These are phyloP conservation scores for Drosophila setifemur DNA, from an alignment of 1,140 invertebrate genomes.

Conservation along the genomic window DNA sequence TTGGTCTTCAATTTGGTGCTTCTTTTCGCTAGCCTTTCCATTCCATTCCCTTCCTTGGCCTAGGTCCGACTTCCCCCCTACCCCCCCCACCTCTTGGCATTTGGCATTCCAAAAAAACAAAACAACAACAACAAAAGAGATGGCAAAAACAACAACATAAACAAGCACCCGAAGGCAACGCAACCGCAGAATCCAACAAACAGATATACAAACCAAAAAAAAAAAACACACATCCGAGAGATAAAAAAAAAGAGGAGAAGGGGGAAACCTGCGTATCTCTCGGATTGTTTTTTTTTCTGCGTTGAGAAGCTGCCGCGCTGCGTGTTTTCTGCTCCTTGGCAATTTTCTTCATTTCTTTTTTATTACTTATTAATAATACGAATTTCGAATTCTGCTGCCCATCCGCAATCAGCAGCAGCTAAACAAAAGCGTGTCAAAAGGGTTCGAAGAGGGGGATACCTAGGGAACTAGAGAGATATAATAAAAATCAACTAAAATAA, in stretches of 20 bases:
- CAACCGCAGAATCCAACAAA: conserved; percentile 30
- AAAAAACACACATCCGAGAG: neutral
- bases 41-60: conserved; percentile 47
- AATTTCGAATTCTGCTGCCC: conserved; percentile 29
- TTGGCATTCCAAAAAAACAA: conserved; percentile 41
- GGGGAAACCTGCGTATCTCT: conserved; percentile 26
- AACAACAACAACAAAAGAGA: too few relatives aligned
- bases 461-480: too few relatives aligned
- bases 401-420: conserved; percentile 27
- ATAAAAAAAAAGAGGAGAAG: neutral
- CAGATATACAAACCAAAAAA: neutral
- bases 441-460: conserved; percentile 8
- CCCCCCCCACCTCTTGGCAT: neutral
- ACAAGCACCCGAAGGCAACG: conserved; percentile 34
- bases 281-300: conserved; percentile 14
- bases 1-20: conserved; percentile 54
- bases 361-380: conserved; percentile 56
- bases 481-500: neutral
- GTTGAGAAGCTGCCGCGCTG: neutral
- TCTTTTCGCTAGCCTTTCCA: neutral
- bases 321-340: conserved; percentile 13
- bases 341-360: conserved; percentile 40
- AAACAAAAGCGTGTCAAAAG: neutral
- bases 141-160: neutral
- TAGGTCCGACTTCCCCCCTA: conserved; percentile 10